Conservation (phyloP, 1,140 invertebrate genomes). For the Ctenoplectra terminalis region DNA sequence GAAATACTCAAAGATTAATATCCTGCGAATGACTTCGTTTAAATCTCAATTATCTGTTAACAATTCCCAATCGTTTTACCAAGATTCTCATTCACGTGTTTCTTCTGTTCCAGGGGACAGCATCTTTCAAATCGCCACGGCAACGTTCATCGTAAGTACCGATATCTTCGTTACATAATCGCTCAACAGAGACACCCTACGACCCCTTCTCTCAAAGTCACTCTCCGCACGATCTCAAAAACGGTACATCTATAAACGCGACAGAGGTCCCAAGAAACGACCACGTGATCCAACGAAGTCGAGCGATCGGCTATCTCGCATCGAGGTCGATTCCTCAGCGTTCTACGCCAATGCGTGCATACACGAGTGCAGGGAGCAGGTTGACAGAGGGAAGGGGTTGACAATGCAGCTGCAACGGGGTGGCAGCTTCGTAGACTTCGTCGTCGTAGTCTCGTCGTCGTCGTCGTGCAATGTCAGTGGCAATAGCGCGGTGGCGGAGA, state of each 20-base stretch:
- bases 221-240: background rate
- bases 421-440: constrained; percentile 50
- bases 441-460: constrained; percentile 44
- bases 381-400: constrained; percentile 59
- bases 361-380: constrained; percentile 60
- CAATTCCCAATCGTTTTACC: too few relatives aligned
- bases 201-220: background rate
- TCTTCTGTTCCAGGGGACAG: constrained; percentile 76
- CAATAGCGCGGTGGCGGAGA: constrained; percentile 52
- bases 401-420: constrained; percentile 67
- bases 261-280: background rate
- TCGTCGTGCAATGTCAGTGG: constrained; percentile 56
- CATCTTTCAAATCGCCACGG: constrained; percentile 78
- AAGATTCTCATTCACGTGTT: background rate
- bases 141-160: constrained; percentile 80
- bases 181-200: background rate
- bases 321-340: constrained; percentile 50
- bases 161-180: background rate
- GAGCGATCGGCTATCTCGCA: background rate
- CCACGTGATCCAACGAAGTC: background rate
- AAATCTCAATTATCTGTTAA: too few relatives aligned
- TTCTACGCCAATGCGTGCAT: constrained; percentile 72
- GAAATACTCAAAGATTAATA: background rate
- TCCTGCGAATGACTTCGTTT: background rate
- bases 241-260: background rate